Conservation (phyloP, 2,113 vertebrate genomes). For the Theropithecus gelada region DNA sequence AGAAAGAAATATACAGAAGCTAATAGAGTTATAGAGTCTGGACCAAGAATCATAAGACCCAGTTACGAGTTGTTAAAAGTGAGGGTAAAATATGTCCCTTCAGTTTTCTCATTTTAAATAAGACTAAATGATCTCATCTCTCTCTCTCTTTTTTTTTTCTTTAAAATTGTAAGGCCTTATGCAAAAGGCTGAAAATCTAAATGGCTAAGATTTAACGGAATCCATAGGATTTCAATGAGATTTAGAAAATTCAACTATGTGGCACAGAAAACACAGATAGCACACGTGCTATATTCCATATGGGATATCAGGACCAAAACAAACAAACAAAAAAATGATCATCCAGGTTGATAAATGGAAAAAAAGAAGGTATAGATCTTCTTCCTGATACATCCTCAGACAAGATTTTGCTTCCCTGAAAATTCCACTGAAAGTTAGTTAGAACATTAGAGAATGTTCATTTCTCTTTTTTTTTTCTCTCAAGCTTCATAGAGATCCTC, state of each 20-base stretch:
- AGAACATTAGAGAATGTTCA: not conserved
- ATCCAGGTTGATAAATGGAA: not conserved
- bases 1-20: not conserved
- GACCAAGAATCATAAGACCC: not conserved
- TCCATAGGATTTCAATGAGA: not conserved
- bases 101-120: not conserved
- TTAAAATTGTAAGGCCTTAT: not conserved
- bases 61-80: not conserved
- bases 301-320: not conserved
- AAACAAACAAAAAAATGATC: not conserved
- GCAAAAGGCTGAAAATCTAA: not conserved
- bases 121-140: not conserved
- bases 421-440: not conserved
- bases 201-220: not conserved
- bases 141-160: not conserved
- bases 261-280: not conserved
- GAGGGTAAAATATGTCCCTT: not conserved
- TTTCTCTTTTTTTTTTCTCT: not conserved
- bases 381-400: no score
- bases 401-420: not conserved
- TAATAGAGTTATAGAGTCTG: not conserved
- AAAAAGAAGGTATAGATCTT: not conserved
- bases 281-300: accelerated
- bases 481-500: not conserved
- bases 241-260: not conserved